Base-by-base conservation (phyloP, 2,888 invertebrate species). In the Xanthorhoe designata region DNA sequence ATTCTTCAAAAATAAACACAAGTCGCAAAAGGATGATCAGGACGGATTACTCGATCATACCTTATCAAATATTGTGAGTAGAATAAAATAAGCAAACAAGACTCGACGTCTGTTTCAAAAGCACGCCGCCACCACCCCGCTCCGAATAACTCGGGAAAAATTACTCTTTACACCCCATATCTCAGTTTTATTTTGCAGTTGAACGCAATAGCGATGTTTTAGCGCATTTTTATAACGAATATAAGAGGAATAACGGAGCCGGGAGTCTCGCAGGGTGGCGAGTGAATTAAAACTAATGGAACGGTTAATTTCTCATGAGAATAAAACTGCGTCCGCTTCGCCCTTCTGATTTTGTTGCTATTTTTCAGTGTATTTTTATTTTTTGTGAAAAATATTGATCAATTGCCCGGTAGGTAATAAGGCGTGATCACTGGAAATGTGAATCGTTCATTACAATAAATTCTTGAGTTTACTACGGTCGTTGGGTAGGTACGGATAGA, bases 271-370 rank as follows among this genome's bases (percentile, higher is more conserved):
- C 83, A 80, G 84, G 82, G 82, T 82, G 86, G 81, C 86, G 83
- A 87, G 90, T 90, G 90, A 92, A 92, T 92, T 92, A 92, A 92
- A 92, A 92, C 91, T 92, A 92, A 92, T 92, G 92, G 92, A 91
- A 88, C 89, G 83, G 87, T 90, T 92, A 92, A 92, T 92, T 92
- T 92, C 92, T 92, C 92, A 89, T 88, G 92, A 92, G 92, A 84
- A 90, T 91, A 89, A 87, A 87, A 83, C 86, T 84, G 74, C 76
- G 79, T 78, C 75, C 73, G 76, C 75, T 84, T 84, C 79, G 80
- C 83, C 79, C 81, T 80, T 77, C 82, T 79, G 83, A 84, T 84
- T 82, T 78, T 79, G 80, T 77, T 78, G 78, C 76, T 76, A 65
- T 67, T 74, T 68, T 74, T 65, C 71, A 71, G 70, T 64, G 67